These are phyloP conservation scores for Drosophila barbarae DNA, from an alignment of 2,888 invertebrate species.

Conservation along the genomic window DNA sequence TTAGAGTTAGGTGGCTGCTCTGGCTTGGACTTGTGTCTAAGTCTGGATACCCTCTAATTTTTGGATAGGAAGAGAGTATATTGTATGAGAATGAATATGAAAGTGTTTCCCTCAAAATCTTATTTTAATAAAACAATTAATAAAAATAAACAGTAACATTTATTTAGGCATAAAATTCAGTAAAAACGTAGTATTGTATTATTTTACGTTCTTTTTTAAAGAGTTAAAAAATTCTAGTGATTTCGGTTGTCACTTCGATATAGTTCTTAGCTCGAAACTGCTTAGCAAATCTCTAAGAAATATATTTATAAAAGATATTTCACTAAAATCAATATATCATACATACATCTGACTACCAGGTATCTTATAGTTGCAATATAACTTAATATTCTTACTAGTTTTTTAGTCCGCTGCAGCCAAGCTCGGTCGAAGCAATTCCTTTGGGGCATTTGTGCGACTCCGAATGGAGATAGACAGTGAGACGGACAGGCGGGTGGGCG, in stretches of 20 bases:
- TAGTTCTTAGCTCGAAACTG: too few relatives aligned
- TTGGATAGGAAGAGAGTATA: constrained; percentile 18
- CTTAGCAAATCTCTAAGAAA: too few relatives aligned
- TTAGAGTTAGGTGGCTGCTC: constrained; percentile 73
- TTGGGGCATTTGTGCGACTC: constrained; percentile 54
- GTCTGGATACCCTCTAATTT: not conserved
- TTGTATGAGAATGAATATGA: not conserved
- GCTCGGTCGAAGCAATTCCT: constrained; percentile 50
- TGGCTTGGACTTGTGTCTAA: constrained; percentile 28
- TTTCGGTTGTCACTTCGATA: too few relatives aligned
- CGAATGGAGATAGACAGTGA: constrained; percentile 34
- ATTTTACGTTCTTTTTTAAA: too few relatives aligned
- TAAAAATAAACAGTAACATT: too few relatives aligned
- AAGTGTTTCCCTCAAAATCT: too few relatives aligned
- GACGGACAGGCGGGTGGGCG: constrained; percentile 52
- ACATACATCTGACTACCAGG: not conserved
- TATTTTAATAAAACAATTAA: too few relatives aligned
- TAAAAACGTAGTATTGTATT: too few relatives aligned
- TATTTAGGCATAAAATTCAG: too few relatives aligned
- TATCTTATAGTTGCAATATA: constrained; percentile 12
- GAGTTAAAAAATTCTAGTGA: too few relatives aligned
- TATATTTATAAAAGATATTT: too few relatives aligned
- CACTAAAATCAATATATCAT: not conserved
- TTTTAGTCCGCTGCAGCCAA: constrained; percentile 10
- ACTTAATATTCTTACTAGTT: constrained; percentile 12